Conservation (phyloP, 2,797 vertebrate genomes). For the Pseudomugil gertrudae region DNA sequence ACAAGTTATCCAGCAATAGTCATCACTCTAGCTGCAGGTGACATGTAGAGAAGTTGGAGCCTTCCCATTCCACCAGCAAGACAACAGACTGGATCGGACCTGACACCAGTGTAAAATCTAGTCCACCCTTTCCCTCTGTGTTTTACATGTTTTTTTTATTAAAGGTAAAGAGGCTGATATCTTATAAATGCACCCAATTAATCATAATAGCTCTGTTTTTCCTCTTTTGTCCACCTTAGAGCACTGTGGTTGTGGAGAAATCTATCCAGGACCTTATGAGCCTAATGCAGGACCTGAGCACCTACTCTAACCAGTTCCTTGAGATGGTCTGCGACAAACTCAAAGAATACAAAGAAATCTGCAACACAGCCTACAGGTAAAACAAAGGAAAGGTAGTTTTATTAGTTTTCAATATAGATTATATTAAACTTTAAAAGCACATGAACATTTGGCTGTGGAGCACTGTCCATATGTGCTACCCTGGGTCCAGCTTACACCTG, state of each 20-base stretch:
- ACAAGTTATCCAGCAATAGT: conserved; percentile 58
- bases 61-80: conserved; percentile 17
- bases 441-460: conserved; percentile 13
- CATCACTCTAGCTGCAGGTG: conserved; percentile 49
- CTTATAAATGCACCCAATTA: background rate
- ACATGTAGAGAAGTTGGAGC: conserved; percentile 37
- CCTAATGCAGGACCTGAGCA: conserved; percentile 95
- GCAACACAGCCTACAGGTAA: conserved; percentile 93
- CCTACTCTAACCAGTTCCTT: conserved; percentile 97
- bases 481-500: conserved; percentile 57
- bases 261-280: conserved; percentile 96
- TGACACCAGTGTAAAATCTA: conserved; percentile 22
- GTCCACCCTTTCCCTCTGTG: background rate
- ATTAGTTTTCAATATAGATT: background rate
- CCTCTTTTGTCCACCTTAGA: conserved; percentile 76
- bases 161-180: background rate
- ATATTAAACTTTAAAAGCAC: background rate
- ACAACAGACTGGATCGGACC: conserved; percentile 32
- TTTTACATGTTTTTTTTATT: conserved; percentile 2
- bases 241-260: conserved; percentile 96
- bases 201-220: background rate
- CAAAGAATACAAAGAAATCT: conserved; percentile 96
- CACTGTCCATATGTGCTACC: conserved; percentile 41
- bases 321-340: conserved; percentile 98
- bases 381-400: too few relatives aligned